phyloP scores from a whole-genome alignment of 2,888 invertebrate genomes.

The Adela reaumurella region DNA sequence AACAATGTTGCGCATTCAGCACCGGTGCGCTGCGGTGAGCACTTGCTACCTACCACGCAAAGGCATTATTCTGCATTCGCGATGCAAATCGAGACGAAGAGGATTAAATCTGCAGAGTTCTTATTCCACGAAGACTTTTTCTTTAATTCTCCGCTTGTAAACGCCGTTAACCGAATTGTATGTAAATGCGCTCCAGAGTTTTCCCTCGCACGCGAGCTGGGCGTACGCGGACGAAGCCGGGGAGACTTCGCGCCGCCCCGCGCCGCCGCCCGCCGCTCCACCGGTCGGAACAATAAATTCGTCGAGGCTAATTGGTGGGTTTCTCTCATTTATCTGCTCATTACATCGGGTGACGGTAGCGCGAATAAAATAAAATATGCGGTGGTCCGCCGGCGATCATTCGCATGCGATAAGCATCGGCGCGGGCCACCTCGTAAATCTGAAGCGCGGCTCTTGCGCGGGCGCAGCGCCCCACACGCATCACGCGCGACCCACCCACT shows the following conservation, averaged over 20 bases:
- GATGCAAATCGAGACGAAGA: neutral
- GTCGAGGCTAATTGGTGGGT: constrained; percentile 59
- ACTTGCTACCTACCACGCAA: neutral
- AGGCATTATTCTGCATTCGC: neutral
- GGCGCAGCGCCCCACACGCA: too few relatives aligned
- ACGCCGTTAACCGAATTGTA: neutral
- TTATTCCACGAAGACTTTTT: neutral
- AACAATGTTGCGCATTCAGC: neutral
- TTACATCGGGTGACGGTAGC: constrained; percentile 51
- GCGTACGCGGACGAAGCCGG: neutral
- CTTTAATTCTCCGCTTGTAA: neutral
- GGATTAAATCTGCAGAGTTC: neutral
- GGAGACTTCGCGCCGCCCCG: constrained; percentile 2
- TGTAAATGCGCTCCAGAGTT: neutral
- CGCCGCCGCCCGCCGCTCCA: constrained; percentile 39
- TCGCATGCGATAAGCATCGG: constrained; percentile 55
- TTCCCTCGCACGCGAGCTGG: neutral
- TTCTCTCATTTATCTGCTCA: constrained; percentile 58
- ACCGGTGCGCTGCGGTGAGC: too few relatives aligned
- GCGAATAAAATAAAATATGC: constrained; percentile 58
- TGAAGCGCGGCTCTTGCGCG: constrained; percentile 49
- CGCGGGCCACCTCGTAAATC: constrained; percentile 56
- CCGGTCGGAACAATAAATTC: constrained; percentile 58
- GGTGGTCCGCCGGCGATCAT: constrained; percentile 44
- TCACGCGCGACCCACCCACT: too few relatives aligned